Percentiles rank a stretch among this genome's conserved stretches.
These are phyloP conservation scores for Hemibagrus wyckioides DNA, from an alignment of 2,113 vertebrate genomes.

Conservation along the genomic window DNA sequence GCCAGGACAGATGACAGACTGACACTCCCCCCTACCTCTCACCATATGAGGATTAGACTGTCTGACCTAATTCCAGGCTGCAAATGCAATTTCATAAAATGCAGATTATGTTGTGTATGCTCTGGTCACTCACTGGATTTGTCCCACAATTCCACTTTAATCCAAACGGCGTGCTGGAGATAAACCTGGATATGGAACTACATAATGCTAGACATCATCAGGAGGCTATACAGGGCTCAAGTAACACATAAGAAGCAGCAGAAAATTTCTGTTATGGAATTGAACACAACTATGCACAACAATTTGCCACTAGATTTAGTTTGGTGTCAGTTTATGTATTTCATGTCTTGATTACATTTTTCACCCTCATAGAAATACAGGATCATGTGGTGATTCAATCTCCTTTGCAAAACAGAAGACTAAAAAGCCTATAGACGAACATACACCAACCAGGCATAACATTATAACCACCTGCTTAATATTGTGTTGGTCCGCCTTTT, in stretches of 20 bases:
- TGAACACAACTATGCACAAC: no score
- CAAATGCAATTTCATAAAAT: constrained; percentile 70
- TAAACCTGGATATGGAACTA: neutral
- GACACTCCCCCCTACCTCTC: neutral
- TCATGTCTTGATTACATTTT: neutral
- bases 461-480: no score
- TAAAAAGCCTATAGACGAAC: neutral
- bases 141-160: constrained; percentile 61
- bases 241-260: neutral
- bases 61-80: constrained; percentile 68
- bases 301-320: no score
- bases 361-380: neutral
- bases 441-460: no score
- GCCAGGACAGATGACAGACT: neutral
- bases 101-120: constrained; percentile 63
- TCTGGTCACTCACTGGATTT: constrained; percentile 46
- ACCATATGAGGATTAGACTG: constrained; percentile 53
- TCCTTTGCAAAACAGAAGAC: neutral
- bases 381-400: neutral
- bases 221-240: neutral
- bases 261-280: neutral
- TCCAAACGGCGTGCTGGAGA: constrained; percentile 53
- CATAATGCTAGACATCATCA: neutral
- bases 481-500: no score
- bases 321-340: no score